Conservation (phyloP, 2,888 invertebrate species). For the Pachliopta kotzebuea region DNA sequence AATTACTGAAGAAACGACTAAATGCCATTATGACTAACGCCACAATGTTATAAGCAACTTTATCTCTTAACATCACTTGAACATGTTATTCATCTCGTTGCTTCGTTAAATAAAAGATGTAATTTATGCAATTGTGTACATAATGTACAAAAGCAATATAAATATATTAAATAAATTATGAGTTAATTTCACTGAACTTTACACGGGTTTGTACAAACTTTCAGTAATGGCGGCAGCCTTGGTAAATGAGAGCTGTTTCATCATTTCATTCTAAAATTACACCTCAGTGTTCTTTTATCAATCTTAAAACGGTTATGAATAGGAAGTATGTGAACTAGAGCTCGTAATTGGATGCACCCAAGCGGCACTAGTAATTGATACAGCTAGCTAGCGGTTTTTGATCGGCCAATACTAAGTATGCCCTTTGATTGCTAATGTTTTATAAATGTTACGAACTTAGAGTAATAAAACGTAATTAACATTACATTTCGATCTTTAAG, state of each 20-base stretch:
- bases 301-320: constrained; percentile 56
- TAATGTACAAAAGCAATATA: background rate
- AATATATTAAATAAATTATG: background rate
- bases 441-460: constrained; percentile 32
- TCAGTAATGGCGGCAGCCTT: background rate
- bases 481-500: constrained; percentile 35
- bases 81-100: too few relatives aligned
- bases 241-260: background rate
- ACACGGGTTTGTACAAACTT: background rate
- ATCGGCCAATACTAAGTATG: constrained; percentile 43
- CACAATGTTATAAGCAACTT: too few relatives aligned
- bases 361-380: constrained; percentile 75
- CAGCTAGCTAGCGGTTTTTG: constrained; percentile 69
- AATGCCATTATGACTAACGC: too few relatives aligned
- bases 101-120: too few relatives aligned
- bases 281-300: constrained; percentile 25
- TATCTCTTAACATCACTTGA: too few relatives aligned
- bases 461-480: constrained; percentile 43
- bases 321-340: constrained; percentile 72
- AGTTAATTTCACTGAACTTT: background rate
- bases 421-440: constrained; percentile 44
- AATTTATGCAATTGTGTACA: too few relatives aligned
- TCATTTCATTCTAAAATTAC: constrained; percentile 10
- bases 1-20: too few relatives aligned
- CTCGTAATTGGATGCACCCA: constrained; percentile 74